Base-by-base conservation (phyloP, 2,888 invertebrate genomes). In the Diogma glabrata region DNA sequence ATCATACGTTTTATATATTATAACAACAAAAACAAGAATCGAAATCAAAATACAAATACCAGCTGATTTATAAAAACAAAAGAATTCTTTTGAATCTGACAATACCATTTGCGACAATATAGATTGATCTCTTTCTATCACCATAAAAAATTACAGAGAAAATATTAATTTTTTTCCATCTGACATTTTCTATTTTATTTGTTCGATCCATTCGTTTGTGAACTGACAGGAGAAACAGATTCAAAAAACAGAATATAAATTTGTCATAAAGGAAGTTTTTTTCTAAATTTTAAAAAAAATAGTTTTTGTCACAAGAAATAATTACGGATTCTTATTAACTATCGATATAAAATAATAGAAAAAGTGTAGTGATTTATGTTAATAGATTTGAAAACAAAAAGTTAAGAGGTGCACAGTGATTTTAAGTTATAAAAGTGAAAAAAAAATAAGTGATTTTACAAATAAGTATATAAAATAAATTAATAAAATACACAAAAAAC, bases 51-150 rank as follows among this genome's bases (percentile, higher is more conserved):
- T n/a, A n/a, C n/a, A n/a, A n/a, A n/a, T n/a, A 46, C 23, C 46
- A 46, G 46, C 46, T 46, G 46, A 46, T 46, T n/a, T 46, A 46
- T 22, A 46, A 46, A 24, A 46, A 46, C 23, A 46, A 46, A 23
- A 26, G 24, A 46, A 46, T 46, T 46, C 8, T 16, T 26, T 1
- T 9, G 14, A 46, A 46, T 46, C 46, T 16, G 46, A 24, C 17
- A 46, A 46, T 46, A 16, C 16, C 16, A 3, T 46, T 10, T 24
- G n/a, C n/a, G n/a, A n/a, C n/a, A n/a, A 2, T n/a, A 22, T 43
- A 10, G 12, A n/a, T 12, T 43, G 20, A 23, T 43, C 43, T 43
- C 43, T 43, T 20, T 43, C 43, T 3, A 20, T 14, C 43, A 7
- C 22, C 12, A 22, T n/a, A 22, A 7, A 17, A 43, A 20, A 12